These are phyloP conservation scores for Zaprionus tsacasi DNA, from an alignment of 1,140 invertebrate genomes.

Conservation along the genomic window DNA sequence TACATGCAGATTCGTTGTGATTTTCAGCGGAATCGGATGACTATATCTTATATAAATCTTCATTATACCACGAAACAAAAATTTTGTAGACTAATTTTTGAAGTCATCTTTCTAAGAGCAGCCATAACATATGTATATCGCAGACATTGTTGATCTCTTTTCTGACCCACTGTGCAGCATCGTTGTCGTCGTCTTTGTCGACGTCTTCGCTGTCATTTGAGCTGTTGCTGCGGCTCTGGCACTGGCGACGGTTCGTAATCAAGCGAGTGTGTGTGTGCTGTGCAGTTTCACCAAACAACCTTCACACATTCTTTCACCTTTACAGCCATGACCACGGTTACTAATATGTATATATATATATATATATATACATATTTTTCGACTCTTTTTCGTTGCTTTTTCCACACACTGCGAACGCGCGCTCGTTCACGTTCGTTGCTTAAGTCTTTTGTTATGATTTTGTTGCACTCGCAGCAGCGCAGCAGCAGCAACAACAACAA, in stretches of 20 bases:
- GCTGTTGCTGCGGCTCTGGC: constrained; percentile 32
- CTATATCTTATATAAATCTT: too few species aligned
- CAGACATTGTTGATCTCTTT: too few species aligned
- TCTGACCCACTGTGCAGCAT: too few species aligned
- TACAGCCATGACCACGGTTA: constrained; percentile 84
- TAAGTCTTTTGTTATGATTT: constrained; percentile 78
- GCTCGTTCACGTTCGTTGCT: constrained; percentile 66
- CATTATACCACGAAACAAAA: too few species aligned
- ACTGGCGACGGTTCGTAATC: constrained; percentile 59
- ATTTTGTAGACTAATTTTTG: too few species aligned
- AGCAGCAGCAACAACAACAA: constrained; percentile 10
- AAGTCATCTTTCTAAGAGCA: too few species aligned
- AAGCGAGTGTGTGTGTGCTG: constrained; percentile 67
- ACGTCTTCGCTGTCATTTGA: constrained; percentile 53
- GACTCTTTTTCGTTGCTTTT: constrained; percentile 34
- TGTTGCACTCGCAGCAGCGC: constrained; percentile 49
- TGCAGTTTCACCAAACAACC: constrained; percentile 83
- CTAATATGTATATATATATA: constrained; percentile 49
- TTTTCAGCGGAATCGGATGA: too few species aligned
- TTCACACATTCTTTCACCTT: constrained; percentile 84
- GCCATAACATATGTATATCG: too few species aligned
- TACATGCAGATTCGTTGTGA: too few species aligned
- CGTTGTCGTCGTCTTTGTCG: constrained; percentile 15
- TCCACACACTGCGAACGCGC: constrained; percentile 17
- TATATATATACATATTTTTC: constrained; percentile 5